Evolutionary conservation across 2,113 vertebrate species (phyloP).

Genomic region (Lepidothrix coronata): DNA sequence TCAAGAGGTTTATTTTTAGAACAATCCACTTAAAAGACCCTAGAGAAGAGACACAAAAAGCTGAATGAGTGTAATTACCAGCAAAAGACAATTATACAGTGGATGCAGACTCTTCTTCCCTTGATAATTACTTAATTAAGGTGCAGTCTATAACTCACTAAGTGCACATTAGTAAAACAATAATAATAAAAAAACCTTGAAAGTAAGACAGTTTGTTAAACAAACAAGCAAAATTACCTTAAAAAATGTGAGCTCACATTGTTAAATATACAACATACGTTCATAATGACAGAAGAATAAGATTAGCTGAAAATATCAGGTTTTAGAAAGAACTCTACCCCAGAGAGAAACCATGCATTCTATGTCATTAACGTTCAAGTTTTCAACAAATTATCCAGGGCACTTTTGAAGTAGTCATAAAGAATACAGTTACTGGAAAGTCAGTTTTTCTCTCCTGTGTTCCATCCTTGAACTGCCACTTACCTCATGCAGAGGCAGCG

Average conservation of each 20-base stretch:
- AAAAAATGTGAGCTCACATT: not conserved
- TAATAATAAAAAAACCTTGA: not conserved
- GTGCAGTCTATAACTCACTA: not conserved
- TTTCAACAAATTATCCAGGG: not conserved
- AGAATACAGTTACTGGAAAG: not conserved
- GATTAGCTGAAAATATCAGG: not conserved
- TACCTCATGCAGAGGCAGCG: not conserved
- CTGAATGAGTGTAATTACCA: not conserved
- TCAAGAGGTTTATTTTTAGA: not conserved
- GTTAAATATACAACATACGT: not conserved
- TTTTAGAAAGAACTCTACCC: not conserved
- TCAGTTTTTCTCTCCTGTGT: not conserved
- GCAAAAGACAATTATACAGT: not conserved
- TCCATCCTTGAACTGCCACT: not conserved
- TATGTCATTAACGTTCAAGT: not conserved
- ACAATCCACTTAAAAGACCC: not conserved
- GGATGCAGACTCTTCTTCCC: not conserved
- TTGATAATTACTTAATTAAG: not conserved
- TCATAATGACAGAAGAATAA: not conserved
- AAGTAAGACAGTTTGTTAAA: not conserved
- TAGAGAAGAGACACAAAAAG: slow-evolving; percentile 14
- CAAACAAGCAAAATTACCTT: not conserved
- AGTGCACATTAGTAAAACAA: not conserved
- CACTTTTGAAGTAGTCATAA: not conserved
- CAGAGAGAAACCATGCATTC: not conserved